phyloP scores from a whole-genome alignment of 2,113 vertebrate genomes.

The Dromas ardeola region DNA sequence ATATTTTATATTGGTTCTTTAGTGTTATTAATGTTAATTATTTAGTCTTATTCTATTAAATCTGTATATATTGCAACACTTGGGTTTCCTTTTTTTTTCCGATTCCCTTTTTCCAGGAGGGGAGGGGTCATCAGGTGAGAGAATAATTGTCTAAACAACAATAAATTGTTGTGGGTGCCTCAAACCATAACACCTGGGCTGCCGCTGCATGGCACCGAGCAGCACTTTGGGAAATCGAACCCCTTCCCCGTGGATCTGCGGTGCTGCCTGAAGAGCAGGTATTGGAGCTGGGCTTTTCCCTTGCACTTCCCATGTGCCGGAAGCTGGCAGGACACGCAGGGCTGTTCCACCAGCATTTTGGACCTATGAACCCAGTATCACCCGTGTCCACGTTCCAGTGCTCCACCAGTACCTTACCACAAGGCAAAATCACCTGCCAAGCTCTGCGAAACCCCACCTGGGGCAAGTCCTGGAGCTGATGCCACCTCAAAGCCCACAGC shows the following conservation, averaged over 20 bases:
- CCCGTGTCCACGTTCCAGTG: accelerated
- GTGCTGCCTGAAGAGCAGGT: background rate
- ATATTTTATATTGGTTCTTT: background rate
- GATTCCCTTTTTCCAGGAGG: background rate
- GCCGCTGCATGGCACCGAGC: accelerated
- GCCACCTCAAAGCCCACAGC: accelerated
- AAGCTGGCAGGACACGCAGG: background rate
- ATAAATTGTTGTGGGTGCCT: background rate
- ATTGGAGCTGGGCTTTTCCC: background rate
- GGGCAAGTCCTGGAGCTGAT: accelerated
- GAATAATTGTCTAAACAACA: background rate
- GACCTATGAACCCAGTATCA: background rate
- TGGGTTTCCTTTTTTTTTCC: background rate
- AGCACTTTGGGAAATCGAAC: background rate
- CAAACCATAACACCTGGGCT: background rate
- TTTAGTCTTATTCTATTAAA: background rate
- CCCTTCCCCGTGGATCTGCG: background rate
- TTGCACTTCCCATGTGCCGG: background rate
- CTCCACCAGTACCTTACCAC: background rate
- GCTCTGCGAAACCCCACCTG: background rate
- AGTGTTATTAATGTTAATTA: background rate
- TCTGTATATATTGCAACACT: background rate
- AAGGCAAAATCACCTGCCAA: background rate
- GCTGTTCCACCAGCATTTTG: background rate
- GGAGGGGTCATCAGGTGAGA: background rate